These are phyloP conservation scores for Strongylocentrotus purpuratus DNA, from an alignment of 35 echinoderm and acorn worm genomes.

Conservation along the genomic window DNA sequence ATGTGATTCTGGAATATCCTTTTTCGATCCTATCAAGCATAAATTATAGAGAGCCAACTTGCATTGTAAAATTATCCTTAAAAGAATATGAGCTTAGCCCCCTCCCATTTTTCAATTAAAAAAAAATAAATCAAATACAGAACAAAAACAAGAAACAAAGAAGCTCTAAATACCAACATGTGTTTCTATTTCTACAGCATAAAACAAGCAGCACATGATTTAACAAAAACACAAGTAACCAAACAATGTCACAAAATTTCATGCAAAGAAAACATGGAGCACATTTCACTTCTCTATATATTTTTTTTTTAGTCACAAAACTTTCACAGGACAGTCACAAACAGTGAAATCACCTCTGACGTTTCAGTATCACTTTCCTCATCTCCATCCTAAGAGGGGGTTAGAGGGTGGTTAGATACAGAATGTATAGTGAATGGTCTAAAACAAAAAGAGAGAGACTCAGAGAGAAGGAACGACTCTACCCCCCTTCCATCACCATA, in stretches of 20 bases:
- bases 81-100: no score
- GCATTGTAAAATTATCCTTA: no score
- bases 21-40: no score
- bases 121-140: neutral
- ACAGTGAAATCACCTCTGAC: slow-evolving; percentile 39
- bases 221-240: neutral
- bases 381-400: slow-evolving; percentile 5
- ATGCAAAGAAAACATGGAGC: neutral
- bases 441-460: neutral
- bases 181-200: neutral
- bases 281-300: neutral
- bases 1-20: no score
- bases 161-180: neutral
- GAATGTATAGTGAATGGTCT: neutral
- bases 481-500: no score
- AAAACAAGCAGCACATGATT: neutral
- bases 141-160: neutral
- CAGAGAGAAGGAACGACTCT: no score
- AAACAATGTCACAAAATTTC: neutral
- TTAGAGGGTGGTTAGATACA: slow-evolving; percentile 18
- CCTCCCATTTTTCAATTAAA: no score
- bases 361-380: slow-evolving; percentile 18
- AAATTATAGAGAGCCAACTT: no score
- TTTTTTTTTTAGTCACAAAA: neutral
- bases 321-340: neutral